Percentiles rank a stretch among this genome's conserved stretches.
Evolutionary conservation across 2,888 invertebrate species (phyloP).

Genomic region (Colletes collaris): DNA sequence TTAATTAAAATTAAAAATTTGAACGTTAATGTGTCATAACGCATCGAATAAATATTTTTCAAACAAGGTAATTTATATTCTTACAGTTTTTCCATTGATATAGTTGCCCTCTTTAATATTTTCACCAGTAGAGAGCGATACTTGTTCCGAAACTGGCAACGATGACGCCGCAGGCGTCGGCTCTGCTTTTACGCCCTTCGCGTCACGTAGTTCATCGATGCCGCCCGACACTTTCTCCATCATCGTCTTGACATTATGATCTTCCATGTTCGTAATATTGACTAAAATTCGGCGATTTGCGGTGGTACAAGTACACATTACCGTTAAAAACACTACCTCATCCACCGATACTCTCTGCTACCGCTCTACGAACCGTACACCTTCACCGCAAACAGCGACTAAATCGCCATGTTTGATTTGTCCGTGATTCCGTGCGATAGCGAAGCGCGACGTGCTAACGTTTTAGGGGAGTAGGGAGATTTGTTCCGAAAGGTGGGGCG

Average conservation of each 20-base stretch:
- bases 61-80: constrained; percentile 24
- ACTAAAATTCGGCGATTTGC: constrained; percentile 70
- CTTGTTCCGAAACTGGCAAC: constrained; percentile 59
- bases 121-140: constrained; percentile 78
- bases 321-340: constrained; percentile 83
- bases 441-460: constrained; percentile 70
- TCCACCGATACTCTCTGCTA: constrained; percentile 60
- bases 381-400: constrained; percentile 80
- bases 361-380: constrained; percentile 72
- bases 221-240: constrained; percentile 68
- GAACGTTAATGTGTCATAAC: neutral
- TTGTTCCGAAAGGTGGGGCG: constrained; percentile 29
- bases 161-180: constrained; percentile 77
- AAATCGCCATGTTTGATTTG: constrained; percentile 81
- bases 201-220: constrained; percentile 61
- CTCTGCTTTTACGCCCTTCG: constrained; percentile 81
- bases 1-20: neutral
- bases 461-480: constrained; percentile 37
- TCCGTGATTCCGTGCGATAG: constrained; percentile 77
- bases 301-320: constrained; percentile 80
- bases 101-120: constrained; percentile 52
- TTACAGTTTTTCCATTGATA: constrained; percentile 70
- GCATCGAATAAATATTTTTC: neutral
- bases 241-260: constrained; percentile 59
- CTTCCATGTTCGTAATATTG: constrained; percentile 78